phyloP scores from a whole-genome alignment of 2,888 invertebrate species.

The Aphodius sticticus region DNA sequence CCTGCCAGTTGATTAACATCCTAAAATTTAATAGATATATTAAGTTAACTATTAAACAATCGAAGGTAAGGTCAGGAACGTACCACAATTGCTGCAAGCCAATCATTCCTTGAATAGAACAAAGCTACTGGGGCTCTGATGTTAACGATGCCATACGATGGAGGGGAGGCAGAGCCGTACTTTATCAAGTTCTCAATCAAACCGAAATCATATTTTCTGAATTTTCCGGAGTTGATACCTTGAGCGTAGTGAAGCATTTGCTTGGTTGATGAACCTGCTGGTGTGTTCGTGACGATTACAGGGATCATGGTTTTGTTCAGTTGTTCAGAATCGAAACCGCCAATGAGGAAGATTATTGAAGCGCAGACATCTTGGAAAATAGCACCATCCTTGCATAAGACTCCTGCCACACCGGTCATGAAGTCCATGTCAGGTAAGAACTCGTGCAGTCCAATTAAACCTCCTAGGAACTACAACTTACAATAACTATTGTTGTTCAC shows the following conservation, averaged over 20 bases:
- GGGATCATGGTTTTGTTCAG: constrained; percentile 56
- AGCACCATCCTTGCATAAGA: constrained; percentile 66
- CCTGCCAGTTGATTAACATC: constrained; percentile 65
- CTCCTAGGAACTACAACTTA: constrained; percentile 58
- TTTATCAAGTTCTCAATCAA: constrained; percentile 33
- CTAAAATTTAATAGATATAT: constrained; percentile 45
- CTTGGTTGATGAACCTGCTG: constrained; percentile 44
- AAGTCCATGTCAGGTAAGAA: constrained; percentile 68
- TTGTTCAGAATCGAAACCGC: constrained; percentile 67
- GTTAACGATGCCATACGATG: constrained; percentile 40
- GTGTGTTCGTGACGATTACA: constrained; percentile 43
- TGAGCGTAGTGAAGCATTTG: constrained; percentile 45
- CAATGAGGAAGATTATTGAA: constrained; percentile 71
- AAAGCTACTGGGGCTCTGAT: constrained; percentile 63
- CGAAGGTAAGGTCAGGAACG: not conserved
- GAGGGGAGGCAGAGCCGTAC: constrained; percentile 42
- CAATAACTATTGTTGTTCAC: not conserved
- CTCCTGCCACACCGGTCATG: constrained; percentile 62
- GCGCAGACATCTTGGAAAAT: constrained; percentile 68
- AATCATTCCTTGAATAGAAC: constrained; percentile 70
- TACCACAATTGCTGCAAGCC: constrained; percentile 61
- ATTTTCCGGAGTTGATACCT: constrained; percentile 34
- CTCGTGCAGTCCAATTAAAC: constrained; percentile 65
- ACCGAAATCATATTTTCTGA: constrained; percentile 22
- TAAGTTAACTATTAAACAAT: not conserved